These are phyloP conservation scores for Noctua janthe DNA, from an alignment of 2,888 invertebrate species.

Conservation along the genomic window DNA sequence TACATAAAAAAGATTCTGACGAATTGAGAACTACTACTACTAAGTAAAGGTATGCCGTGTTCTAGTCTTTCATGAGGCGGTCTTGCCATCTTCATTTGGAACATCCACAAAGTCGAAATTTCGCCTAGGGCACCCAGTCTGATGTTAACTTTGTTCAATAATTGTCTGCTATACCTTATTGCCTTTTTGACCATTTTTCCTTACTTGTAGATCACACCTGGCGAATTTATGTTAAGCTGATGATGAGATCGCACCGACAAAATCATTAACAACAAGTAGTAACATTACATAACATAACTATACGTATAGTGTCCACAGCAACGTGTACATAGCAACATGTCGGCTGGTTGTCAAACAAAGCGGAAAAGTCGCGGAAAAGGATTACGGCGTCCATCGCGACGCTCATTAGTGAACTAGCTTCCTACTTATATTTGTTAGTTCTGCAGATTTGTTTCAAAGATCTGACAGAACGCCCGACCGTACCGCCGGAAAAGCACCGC, in stretches of 20 bases:
- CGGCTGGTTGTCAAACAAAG: slow-evolving; percentile 19
- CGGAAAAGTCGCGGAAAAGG: slow-evolving; percentile 28
- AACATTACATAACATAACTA: not conserved
- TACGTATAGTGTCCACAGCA: not conserved
- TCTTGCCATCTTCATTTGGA: not conserved
- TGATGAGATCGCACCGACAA: not conserved
- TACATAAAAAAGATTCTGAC: no score
- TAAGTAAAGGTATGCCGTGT: not conserved
- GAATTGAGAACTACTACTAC: not conserved
- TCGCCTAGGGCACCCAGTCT: not conserved
- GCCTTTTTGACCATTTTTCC: not conserved
- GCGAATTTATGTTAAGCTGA: not conserved
- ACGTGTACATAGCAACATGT: slow-evolving; percentile 1
- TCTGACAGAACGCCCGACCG: not conserved
- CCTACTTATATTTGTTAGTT: slow-evolving; percentile 17
- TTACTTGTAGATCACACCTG: not conserved
- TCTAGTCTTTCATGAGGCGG: not conserved
- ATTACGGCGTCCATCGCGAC: slow-evolving; percentile 24
- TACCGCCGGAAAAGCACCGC: not conserved
- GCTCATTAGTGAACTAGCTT: slow-evolving; percentile 48
- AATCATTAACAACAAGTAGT: not conserved
- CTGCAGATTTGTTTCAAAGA: not conserved
- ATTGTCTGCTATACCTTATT: not conserved
- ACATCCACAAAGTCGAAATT: not conserved
- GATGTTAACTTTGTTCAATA: not conserved